These are phyloP conservation scores for Cryptoprocta ferox DNA, from an alignment of 2,797 vertebrate species.

Conservation along the genomic window DNA sequence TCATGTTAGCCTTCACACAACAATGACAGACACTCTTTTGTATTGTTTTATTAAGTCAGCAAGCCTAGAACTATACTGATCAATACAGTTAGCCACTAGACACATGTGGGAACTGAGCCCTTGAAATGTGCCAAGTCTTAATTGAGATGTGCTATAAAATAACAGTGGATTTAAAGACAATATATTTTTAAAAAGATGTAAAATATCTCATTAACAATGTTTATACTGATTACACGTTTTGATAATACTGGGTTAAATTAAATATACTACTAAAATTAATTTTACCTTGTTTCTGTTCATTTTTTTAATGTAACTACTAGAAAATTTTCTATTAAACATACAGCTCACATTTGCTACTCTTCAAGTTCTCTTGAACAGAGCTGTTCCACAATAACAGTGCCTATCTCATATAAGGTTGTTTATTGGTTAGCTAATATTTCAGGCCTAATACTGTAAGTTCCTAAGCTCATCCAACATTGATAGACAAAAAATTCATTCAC, in stretches of 20 bases:
- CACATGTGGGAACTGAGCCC: neutral
- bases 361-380: neutral
- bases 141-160: neutral
- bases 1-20: neutral
- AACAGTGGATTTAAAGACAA: neutral
- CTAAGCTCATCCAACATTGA: neutral
- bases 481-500: neutral
- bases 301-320: neutral
- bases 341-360: neutral
- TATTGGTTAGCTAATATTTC: neutral
- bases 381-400: neutral
- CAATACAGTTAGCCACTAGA: neutral
- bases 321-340: neutral
- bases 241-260: neutral
- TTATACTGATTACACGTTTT: neutral
- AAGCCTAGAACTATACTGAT: neutral
- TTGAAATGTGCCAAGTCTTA: neutral
- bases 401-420: neutral
- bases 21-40: neutral
- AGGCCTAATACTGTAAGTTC: neutral
- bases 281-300: neutral
- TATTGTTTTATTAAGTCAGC: neutral
- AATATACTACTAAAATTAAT: slow-evolving; percentile 43
- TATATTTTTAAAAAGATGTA: neutral
- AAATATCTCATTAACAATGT: slow-evolving; percentile 2